phyloP scores from a whole-genome alignment of 2,888 invertebrate genomes.

The Microctonus hyperodae region DNA sequence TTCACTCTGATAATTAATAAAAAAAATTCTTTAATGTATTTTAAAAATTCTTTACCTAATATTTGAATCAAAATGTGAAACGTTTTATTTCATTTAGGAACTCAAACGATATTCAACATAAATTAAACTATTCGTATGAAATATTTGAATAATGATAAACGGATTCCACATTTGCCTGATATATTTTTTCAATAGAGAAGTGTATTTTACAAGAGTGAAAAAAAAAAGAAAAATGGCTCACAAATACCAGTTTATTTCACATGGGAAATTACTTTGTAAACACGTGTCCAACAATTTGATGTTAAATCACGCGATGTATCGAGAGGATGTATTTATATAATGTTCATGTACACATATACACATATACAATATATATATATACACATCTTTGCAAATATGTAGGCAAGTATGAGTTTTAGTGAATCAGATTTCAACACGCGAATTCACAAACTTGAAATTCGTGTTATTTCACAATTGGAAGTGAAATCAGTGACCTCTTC shows the following conservation, averaged over 20 bases:
- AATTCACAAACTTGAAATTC: constrained; percentile 26
- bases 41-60: neutral
- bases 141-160: too few species aligned
- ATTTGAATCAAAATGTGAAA: neutral
- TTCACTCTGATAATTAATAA: neutral
- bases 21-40: neutral
- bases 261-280: constrained; percentile 34
- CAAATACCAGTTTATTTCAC: neutral
- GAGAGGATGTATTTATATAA: constrained; percentile 4
- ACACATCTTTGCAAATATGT: too few species aligned
- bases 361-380: too few species aligned
- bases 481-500: neutral
- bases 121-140: too few species aligned
- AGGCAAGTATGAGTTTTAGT: neutral
- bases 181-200: neutral
- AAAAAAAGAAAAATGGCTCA: neutral
- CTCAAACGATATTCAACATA: neutral
- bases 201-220: neutral
- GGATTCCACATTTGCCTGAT: too few species aligned
- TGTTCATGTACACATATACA: neutral
- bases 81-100: neutral
- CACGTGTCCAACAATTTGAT: constrained; percentile 28
- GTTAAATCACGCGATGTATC: constrained; percentile 27
- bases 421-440: constrained; percentile 32
- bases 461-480: constrained; percentile 16